Percentiles rank a stretch among this genome's conserved stretches.
Conservation (phyloP, 2,797 vertebrate species). For the Phataginus tricuspis region DNA sequence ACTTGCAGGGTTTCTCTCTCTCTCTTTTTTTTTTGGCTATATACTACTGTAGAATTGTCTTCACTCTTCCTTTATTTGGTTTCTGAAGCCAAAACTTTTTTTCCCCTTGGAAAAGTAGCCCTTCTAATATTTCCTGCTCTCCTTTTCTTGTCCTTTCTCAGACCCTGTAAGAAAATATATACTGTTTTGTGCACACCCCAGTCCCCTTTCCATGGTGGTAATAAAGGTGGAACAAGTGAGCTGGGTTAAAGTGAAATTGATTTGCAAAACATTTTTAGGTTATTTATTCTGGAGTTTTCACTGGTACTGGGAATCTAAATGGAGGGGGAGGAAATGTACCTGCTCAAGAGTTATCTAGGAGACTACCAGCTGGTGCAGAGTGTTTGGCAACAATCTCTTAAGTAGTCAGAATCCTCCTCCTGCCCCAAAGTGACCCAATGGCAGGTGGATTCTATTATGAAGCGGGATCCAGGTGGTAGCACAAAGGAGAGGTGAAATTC, state of each 20-base stretch:
- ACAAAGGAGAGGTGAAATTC: not conserved
- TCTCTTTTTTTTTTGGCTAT: not conserved
- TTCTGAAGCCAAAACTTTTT: not conserved
- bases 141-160: not conserved
- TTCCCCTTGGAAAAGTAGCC: not conserved
- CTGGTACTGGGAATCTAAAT: not conserved
- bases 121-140: not conserved
- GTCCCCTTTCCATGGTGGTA: not conserved
- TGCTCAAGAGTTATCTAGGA: not conserved
- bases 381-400: not conserved
- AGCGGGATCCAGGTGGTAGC: not conserved
- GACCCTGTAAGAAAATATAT: not conserved
- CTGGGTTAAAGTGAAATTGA: conserved; percentile 17
- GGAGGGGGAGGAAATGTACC: not conserved
- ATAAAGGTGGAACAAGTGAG: not conserved
- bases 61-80: not conserved
- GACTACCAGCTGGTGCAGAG: not conserved
- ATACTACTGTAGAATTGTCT: not conserved
- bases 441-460: not conserved
- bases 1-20: not conserved
- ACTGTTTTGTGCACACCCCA: not conserved
- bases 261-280: conserved; percentile 7
- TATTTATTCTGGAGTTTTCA: conserved; percentile 19
- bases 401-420: not conserved
- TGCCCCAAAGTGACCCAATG: not conserved